phyloP scores from a whole-genome alignment of 1,140 invertebrate genomes.

The Zaprionus davidi region DNA sequence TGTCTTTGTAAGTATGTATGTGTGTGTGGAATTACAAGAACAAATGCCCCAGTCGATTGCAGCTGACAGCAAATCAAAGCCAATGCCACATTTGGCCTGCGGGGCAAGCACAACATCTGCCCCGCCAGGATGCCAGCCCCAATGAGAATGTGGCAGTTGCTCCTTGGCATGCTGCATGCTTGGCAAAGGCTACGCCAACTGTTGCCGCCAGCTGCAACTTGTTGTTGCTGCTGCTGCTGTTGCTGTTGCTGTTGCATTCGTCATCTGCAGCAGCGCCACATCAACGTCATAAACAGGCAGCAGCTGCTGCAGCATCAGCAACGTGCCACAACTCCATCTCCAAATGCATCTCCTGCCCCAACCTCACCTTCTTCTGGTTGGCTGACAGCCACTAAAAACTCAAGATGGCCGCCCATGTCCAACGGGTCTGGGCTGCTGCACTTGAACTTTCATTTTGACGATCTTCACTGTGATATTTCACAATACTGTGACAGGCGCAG shows the following conservation, averaged over 20 bases:
- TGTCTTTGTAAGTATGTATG: not conserved
- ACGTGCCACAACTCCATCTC: conserved; percentile 21
- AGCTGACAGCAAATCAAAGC: conserved; percentile 55
- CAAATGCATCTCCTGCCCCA: conserved; percentile 20
- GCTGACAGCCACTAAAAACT: conserved; percentile 55
- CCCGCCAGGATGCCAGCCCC: conserved; percentile 21
- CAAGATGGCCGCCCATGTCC: conserved; percentile 73
- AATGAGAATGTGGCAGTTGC: conserved; percentile 46
- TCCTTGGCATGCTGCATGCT: conserved; percentile 24
- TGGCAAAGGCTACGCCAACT: conserved; percentile 53
- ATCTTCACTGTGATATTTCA: conserved; percentile 28
- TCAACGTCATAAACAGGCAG: conserved; percentile 71
- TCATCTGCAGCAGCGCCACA: conserved; percentile 59
- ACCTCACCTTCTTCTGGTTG: conserved; percentile 67
- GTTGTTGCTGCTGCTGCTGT: conserved; percentile 49
- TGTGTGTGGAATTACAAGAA: conserved; percentile 15
- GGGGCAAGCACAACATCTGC: conserved; percentile 17
- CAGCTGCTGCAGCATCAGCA: conserved; percentile 19
- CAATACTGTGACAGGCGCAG: not conserved
- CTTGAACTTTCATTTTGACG: conserved; percentile 67
- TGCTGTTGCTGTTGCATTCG: conserved; percentile 34
- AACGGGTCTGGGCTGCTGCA: conserved; percentile 46
- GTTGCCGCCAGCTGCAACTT: conserved; percentile 71
- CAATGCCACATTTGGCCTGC: conserved; percentile 27
- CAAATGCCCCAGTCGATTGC: conserved; percentile 31